Evolutionary conservation across 2,113 vertebrate genomes (phyloP).

Genomic region (Callorhinus ursinus): DNA sequence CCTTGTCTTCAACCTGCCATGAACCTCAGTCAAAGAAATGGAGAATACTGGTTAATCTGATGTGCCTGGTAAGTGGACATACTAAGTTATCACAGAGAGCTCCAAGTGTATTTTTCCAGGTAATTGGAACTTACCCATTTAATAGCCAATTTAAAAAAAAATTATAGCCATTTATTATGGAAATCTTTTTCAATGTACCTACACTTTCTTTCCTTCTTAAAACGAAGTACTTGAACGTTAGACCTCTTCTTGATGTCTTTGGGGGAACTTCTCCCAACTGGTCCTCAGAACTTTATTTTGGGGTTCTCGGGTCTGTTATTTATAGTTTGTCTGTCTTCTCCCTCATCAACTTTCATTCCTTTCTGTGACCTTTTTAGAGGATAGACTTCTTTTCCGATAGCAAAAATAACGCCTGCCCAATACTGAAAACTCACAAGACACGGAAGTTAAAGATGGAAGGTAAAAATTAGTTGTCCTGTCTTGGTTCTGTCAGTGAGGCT

Average conservation of each 20-base stretch:
- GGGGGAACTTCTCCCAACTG: neutral
- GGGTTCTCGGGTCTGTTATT: neutral
- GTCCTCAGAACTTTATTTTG: neutral
- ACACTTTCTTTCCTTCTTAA: neutral
- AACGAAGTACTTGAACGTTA: neutral
- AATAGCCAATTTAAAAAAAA: neutral
- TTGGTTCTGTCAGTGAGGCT: neutral
- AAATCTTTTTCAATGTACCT: neutral
- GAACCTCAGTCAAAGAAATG: neutral
- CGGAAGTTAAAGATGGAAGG: neutral
- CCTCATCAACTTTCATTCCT: neutral
- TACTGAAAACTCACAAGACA: neutral
- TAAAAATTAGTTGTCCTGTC: neutral
- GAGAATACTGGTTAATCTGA: neutral
- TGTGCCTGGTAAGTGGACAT: neutral
- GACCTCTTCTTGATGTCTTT: neutral
- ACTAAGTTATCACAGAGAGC: neutral
- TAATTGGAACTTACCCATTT: neutral
- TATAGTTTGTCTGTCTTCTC: neutral
- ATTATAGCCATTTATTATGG: neutral
- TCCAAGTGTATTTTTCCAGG: neutral
- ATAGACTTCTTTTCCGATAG: neutral
- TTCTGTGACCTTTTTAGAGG: neutral
- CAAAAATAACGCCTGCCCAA: neutral
- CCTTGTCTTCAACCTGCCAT: neutral